phyloP scores from a whole-genome alignment of 2,888 invertebrate genomes.

The Drosophila diplacantha region DNA sequence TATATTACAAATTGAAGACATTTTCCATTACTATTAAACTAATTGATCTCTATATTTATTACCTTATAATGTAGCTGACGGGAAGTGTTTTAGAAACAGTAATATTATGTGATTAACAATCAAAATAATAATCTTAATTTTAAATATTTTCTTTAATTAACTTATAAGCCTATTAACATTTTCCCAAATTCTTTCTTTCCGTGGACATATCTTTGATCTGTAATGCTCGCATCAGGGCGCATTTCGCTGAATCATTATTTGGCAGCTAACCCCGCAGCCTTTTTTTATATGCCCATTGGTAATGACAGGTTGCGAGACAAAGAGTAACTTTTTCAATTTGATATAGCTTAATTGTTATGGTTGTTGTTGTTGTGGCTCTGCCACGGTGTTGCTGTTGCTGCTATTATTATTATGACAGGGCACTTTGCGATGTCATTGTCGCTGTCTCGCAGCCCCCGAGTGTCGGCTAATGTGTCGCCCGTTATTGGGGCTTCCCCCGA shows the following conservation, averaged over 20 bases:
- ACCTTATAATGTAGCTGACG: too few species aligned
- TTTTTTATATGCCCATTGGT: conserved; percentile 3
- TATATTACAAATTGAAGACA: too few species aligned
- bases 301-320: conserved; percentile 44
- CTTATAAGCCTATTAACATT: background rate
- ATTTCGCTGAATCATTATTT: conserved; percentile 46
- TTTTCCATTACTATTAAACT: background rate
- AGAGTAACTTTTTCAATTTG: conserved; percentile 67
- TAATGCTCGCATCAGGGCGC: conserved; percentile 29
- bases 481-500: conserved; percentile 47
- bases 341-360: conserved; percentile 67
- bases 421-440: conserved; percentile 67
- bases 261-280: conserved; percentile 1
- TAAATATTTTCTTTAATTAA: background rate
- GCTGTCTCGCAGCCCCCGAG: conserved; percentile 54
- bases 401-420: conserved; percentile 56
- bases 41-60: background rate
- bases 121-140: too few species aligned
- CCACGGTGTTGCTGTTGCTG: conserved; percentile 16
- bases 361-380: conserved; percentile 38
- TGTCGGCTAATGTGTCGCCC: conserved; percentile 53
- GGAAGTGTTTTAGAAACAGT: accelerated
- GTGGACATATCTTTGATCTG: conserved; percentile 31
- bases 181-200: background rate
- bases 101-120: too few species aligned